These are phyloP conservation scores for Vultur gryphus DNA, from an alignment of 2,797 vertebrate species.

Conservation along the genomic window DNA sequence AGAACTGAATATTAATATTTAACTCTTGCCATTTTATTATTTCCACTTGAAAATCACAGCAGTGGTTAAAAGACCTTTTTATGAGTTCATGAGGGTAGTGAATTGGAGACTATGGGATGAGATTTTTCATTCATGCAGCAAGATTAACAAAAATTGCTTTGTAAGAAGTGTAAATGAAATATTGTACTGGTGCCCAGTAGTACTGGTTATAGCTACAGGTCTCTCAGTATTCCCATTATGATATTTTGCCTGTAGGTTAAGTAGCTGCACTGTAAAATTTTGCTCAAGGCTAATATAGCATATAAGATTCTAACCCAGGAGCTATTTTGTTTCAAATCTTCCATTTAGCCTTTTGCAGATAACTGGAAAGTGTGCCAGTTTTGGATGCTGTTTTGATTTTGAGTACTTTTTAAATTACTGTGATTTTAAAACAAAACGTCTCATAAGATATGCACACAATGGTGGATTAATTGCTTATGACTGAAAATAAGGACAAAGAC, in stretches of 20 bases:
- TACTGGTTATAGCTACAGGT: conserved; percentile 10
- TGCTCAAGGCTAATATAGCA: conserved; percentile 19
- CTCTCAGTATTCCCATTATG: conserved; percentile 1
- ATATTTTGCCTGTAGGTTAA: conserved; percentile 39
- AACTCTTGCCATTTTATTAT: conserved; percentile 66
- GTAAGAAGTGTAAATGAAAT: conserved; percentile 33
- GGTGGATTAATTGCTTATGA: background rate
- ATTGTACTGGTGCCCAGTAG: conserved; percentile 15
- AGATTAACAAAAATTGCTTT: conserved; percentile 44
- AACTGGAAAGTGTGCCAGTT: background rate
- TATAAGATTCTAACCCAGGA: conserved; percentile 18
- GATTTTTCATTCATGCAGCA: conserved; percentile 44
- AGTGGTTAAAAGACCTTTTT: conserved; percentile 47
- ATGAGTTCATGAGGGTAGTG: conserved; percentile 48
- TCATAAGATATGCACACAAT: background rate
- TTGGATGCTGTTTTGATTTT: background rate
- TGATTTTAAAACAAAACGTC: background rate
- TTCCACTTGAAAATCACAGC: conserved; percentile 65
- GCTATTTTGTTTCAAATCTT: conserved; percentile 42
- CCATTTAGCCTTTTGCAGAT: conserved; percentile 33
- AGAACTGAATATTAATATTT: conserved; percentile 72
- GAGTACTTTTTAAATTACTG: background rate
- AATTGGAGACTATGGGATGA: conserved; percentile 28
- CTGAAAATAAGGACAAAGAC: background rate
- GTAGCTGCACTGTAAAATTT: conserved; percentile 37